Evolutionary conservation across 1,140 invertebrate species (phyloP), one percentile per base, ranked within the genome.

Genomic region (Brachionus manjavacas): DNA sequence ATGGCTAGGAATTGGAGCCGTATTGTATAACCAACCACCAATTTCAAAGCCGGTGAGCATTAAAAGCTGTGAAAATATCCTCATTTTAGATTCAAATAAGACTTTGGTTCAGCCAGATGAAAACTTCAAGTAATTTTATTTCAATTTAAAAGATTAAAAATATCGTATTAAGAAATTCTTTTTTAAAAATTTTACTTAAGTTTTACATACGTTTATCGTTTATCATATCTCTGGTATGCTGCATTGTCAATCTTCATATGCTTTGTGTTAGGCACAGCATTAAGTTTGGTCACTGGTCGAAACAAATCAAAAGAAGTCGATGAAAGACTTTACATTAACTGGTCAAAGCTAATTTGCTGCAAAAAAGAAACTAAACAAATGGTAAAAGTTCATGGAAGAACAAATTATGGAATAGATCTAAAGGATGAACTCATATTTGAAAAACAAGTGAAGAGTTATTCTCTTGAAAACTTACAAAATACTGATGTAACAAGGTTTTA

Each of bases 171-270:
- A n/a, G n/a, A n/a, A n/a, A n/a, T 0, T 60, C 31, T 39, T 64
- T 80, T 80, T 80, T 14, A 25, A 25, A 46, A 20, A 9, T 25
- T 64, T 64, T 23, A 1, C 9, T 12, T 39, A 20, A 81, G 79
- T 64, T 0, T 81, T 14, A 81, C 49, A 35, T 20, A 64, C 66
- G 6, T 81, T 41, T 81, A 81, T 64, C 23, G 79, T 3, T 81
- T 81, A 25, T 81, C 79, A 14, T 81, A 81, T 81, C 52, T 81
- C 14, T 81, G 79, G 79, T 81, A 64, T 35, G 79, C 79, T 14
- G 31, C 11, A 28, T 41, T 81, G 23, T 60, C 79, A 20, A 3
- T 81, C 3, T 11, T 35, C 28, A 20, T 81, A 3, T 41, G n/a
- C n/a, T 81, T 81, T 43, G 4, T 43, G 8, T 7, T 16, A 25